Evolutionary conservation across 2,888 invertebrate genomes (phyloP), one percentile per base, ranked within the genome.

Genomic region (Plemyria rubiginata): DNA sequence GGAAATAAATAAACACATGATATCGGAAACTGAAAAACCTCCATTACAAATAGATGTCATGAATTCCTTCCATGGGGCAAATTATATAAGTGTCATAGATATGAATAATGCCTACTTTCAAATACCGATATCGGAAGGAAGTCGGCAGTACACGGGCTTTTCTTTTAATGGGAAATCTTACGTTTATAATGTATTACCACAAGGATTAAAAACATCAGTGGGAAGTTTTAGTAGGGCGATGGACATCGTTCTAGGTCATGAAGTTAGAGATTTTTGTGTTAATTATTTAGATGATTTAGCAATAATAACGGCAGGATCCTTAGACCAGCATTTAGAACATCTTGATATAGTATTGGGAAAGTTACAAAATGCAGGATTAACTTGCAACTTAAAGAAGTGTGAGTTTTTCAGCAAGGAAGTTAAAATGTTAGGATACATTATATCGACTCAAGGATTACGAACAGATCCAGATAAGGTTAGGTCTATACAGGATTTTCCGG

Each of bases 271-370:
- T 0, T 76, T 66, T 36, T 76, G 73, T 38, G 71, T 71, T 0
- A 76, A 74, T 51, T 74, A 74, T 56, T 36, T 74, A 0, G 73
- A 74, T 45, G 74, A 74, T 54, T 48, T 76, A 2, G 73, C 70
- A 0, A 68, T 74, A 7, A 57, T 72, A 9, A 70, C 70, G 0
- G 60, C 51, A 0, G 73, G 71, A 0, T 9, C 15, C 8, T 28
- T 70, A 0, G 32, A 61, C 0, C 28, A 66, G 9, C 76, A 76
- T 54, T 3, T 76, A 15, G 58, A 65, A 7, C 73, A 73, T 54
- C 7, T 73, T 12, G 57, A 70, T 15, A 50, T 59, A 1, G 54
- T 72, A 0, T 41, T 72, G 11, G 49, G 29, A 0, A 70, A 60
- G 50, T 40, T 67, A 16, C 22, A 40, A 4, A 41, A 7, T 0